Conservation (phyloP, 2,113 vertebrate genomes). For the Dermatemys mawii region DNA sequence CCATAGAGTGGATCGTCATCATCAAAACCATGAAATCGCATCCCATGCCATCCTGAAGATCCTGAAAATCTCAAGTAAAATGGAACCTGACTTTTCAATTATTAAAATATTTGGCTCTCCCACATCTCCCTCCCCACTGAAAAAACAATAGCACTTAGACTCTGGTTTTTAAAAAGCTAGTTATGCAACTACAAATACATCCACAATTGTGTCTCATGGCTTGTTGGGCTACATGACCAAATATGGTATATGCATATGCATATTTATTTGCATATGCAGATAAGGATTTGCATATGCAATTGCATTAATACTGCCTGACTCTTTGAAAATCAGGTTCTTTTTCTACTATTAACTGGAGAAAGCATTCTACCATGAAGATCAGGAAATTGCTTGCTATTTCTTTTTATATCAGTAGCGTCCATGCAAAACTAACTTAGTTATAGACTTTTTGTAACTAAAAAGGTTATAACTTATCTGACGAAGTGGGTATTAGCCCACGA, state of each 20-base stretch:
- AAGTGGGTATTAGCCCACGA: no score
- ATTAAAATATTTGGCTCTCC: not conserved
- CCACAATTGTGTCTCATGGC: not conserved
- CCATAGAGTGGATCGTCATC: fast-evolving
- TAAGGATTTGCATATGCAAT: not conserved
- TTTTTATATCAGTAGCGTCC: not conserved
- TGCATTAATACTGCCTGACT: not conserved
- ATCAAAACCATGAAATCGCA: not conserved
- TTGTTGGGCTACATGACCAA: not conserved
- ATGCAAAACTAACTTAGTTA: not conserved
- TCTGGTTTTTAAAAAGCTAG: not conserved
- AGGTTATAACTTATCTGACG: no score
- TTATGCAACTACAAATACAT: not conserved
- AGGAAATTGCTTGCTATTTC: not conserved
- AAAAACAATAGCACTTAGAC: not conserved
- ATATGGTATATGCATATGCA: not conserved
- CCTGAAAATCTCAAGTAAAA: not conserved
- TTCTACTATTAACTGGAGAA: not conserved
- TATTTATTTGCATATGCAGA: no score
- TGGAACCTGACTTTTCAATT: not conserved
- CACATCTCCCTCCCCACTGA: not conserved
- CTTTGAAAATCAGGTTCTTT: not conserved
- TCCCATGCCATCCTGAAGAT: not conserved
- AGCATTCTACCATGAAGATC: not conserved
- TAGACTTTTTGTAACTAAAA: no score